Base-by-base conservation (phyloP, 1,140 invertebrate species). In the Chionoecetes opilio region DNA sequence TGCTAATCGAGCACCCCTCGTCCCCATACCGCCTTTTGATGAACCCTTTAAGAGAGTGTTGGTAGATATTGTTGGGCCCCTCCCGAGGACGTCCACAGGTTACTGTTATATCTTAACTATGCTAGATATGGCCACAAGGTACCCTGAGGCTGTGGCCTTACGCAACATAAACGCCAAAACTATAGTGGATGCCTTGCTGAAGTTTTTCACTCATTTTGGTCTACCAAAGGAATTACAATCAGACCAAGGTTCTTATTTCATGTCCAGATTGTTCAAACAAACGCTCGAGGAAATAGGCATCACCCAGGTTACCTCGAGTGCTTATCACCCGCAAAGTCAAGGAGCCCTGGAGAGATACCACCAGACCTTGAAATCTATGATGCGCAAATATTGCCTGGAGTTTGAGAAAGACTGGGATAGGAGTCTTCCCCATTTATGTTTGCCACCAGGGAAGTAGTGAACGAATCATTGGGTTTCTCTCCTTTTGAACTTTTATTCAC, bases 231-330 rank as follows among this genome's bases (percentile, higher is more conserved):
- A 84, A 37, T 5, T 92, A 5, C 91, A 92, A 26, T 92, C 75
- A n/a, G 91, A 92, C 75, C 63, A 84, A 75, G 91, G 91, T 0
- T 37, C 32, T 17, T 84, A 92, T 37, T 92, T 92, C 41, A 84
- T 88, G 38, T 87, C 84, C 35, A 21, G 41, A n/a, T n/a, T 85
- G 26, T 93, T 93, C 46, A 17, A 38, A n/a, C 3, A 85, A 37
- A 32, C 34, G 0, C 21, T 93, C 26, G 14, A 38, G 14, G 92
- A 85, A 5, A 31, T 37, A 29, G 92, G 92, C n/a, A 85, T 85
- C 29, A 21, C 0, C 1, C 63, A 92, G 2, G 32, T 92, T 8
- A 3, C 0, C 17, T 84, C 91, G 2, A 37, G 35, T 41, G 75
- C 91, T 11, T 92, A 92, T 29, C 91, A 92, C 35, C 91, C 91